Evolutionary conservation across 2,888 invertebrate genomes (phyloP).

Genomic region (Platypus cylindrus): DNA sequence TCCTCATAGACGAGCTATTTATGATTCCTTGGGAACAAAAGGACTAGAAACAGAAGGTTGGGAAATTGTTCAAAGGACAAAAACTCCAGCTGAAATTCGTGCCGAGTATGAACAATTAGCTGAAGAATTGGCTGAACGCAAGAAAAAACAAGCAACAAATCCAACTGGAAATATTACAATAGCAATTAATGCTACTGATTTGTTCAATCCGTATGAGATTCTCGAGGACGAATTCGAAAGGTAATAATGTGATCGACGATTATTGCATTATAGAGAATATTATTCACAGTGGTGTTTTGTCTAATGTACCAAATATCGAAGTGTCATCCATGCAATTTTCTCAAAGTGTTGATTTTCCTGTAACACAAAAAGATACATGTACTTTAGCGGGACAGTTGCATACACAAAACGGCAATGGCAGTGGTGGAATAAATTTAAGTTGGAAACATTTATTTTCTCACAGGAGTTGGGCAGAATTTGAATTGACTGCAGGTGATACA

Average conservation of each 20-base stretch:
- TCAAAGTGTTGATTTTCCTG: conserved; percentile 87
- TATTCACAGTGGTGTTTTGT: conserved; percentile 9
- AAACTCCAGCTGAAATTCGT: conserved; percentile 89
- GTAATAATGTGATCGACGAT: conserved; percentile 20
- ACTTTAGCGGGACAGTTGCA: conserved; percentile 70
- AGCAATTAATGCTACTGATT: conserved; percentile 83
- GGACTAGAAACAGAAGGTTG: conserved; percentile 91
- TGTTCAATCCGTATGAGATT: conserved; percentile 77
- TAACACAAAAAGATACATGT: conserved; percentile 75
- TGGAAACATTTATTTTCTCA: conserved; percentile 68
- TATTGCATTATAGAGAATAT: conserved; percentile 1
- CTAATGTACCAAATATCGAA: conserved; percentile 60
- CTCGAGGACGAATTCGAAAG: conserved; percentile 34
- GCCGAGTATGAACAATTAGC: conserved; percentile 90
- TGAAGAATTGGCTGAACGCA: conserved; percentile 73
- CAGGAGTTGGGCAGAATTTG: conserved; percentile 79
- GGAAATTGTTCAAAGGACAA: conserved; percentile 84
- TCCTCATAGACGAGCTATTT: conserved; percentile 88
- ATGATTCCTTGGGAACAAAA: conserved; percentile 78
- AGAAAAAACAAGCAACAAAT: conserved; percentile 81
- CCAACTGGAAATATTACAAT: conserved; percentile 80
- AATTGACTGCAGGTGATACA: conserved; percentile 58
- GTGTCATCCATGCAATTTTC: conserved; percentile 86
- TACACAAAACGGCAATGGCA: conserved; percentile 80
- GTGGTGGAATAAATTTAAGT: conserved; percentile 63